Evolutionary conservation across 1,140 invertebrate species (phyloP).

Genomic region (Saccostrea glomerata): DNA sequence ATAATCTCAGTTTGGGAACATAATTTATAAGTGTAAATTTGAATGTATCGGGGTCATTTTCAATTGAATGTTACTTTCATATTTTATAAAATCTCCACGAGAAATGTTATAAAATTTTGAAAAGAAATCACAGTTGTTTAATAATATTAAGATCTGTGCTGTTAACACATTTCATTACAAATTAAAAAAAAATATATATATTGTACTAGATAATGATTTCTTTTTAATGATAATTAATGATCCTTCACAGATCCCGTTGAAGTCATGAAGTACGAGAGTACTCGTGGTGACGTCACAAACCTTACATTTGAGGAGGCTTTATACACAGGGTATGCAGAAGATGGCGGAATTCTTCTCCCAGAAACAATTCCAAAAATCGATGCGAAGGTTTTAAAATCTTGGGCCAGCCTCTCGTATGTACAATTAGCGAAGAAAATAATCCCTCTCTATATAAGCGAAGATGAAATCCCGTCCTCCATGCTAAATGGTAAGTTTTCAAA

Average conservation of each 20-base stretch:
- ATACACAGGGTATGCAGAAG: conserved; percentile 78
- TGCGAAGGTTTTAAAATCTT: conserved; percentile 70
- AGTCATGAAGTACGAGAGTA: conserved; percentile 79
- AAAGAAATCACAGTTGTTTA: too few relatives aligned
- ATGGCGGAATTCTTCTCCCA: conserved; percentile 80
- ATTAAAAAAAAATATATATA: too few relatives aligned
- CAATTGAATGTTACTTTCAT: too few relatives aligned
- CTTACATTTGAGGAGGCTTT: conserved; percentile 78
- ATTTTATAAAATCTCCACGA: too few relatives aligned
- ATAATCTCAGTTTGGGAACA: too few relatives aligned
- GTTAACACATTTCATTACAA: too few relatives aligned
- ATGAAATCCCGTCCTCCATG: conserved; percentile 77
- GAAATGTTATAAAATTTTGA: too few relatives aligned
- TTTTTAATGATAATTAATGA: background rate
- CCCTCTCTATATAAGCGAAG: conserved; percentile 75
- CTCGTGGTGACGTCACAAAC: conserved; percentile 72
- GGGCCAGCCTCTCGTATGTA: conserved; percentile 76
- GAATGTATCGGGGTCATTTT: too few relatives aligned
- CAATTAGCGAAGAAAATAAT: conserved; percentile 78
- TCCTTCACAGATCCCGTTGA: background rate
- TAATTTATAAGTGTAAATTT: too few relatives aligned
- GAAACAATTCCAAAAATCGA: conserved; percentile 75
- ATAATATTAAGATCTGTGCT: too few relatives aligned
- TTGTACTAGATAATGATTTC: too few relatives aligned
- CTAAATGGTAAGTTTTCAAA: conserved; percentile 70